These are phyloP conservation scores for Diabrotica undecimpunctata DNA, from an alignment of 1,140 invertebrate genomes.

Conservation along the genomic window DNA sequence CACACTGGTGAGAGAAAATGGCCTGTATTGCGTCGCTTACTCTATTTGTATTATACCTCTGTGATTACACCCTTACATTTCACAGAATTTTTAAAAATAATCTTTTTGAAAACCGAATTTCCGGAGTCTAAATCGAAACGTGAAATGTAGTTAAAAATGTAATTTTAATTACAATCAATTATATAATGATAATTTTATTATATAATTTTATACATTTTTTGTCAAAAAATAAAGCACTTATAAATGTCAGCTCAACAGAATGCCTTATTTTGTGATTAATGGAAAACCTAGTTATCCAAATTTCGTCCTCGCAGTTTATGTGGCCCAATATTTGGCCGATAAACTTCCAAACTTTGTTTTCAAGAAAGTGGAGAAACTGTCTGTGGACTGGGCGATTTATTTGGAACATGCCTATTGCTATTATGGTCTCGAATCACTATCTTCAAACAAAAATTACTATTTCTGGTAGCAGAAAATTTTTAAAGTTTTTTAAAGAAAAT, in stretches of 20 bases:
- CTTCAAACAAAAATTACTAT: conserved; percentile 46
- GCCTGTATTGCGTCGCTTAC: too few relatives aligned
- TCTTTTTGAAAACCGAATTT: too few relatives aligned
- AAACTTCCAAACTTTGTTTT: conserved; percentile 35
- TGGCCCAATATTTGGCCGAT: conserved; percentile 30
- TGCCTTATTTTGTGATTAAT: conserved; percentile 36
- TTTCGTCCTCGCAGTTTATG: conserved; percentile 33
- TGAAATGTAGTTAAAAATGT: too few relatives aligned
- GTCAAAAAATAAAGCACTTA: too few relatives aligned
- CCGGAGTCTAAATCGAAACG: too few relatives aligned
- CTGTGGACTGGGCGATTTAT: conserved; percentile 43
- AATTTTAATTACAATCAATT: too few relatives aligned
- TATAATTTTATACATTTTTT: too few relatives aligned
- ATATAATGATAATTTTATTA: too few relatives aligned
- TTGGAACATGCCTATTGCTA: conserved; percentile 55
- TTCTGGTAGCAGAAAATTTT: conserved; percentile 36
- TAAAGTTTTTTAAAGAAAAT: conserved; percentile 12
- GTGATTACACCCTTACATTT: too few relatives aligned
- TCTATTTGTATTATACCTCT: too few relatives aligned
- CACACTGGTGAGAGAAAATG: too few relatives aligned
- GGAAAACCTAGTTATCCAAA: conserved; percentile 32
- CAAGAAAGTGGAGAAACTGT: conserved; percentile 26
- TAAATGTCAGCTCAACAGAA: conserved; percentile 16
- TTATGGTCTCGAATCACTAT: conserved; percentile 51
- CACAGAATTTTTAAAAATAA: too few relatives aligned